Conservation (phyloP, 2,113 vertebrate genomes). For the Sterna hirundo region DNA sequence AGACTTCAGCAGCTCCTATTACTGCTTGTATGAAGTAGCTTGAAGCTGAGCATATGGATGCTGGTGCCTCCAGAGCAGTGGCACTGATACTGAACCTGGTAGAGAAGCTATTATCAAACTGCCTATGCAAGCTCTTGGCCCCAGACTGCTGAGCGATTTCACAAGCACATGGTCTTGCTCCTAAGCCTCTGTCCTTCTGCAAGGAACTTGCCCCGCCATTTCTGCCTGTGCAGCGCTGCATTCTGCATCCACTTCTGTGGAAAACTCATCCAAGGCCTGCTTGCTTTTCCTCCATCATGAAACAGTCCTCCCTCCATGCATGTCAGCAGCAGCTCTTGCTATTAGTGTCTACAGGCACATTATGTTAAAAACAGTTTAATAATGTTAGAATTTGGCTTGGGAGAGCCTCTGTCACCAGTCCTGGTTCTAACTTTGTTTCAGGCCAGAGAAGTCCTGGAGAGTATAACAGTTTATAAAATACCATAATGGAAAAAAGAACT, state of each 20-base stretch:
- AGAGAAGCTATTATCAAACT: background rate
- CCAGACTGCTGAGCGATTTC: background rate
- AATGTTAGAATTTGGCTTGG: background rate
- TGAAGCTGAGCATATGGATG: background rate
- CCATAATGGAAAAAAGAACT: slow-evolving; percentile 47
- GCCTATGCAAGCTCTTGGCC: background rate
- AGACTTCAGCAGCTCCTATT: background rate
- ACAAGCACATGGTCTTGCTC: background rate
- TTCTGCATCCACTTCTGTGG: background rate
- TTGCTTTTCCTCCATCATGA: background rate
- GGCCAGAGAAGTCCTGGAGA: slow-evolving; percentile 29
- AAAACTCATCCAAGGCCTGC: background rate
- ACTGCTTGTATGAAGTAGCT: background rate
- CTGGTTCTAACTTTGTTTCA: background rate
- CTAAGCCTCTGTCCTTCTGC: background rate
- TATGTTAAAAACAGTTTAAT: background rate
- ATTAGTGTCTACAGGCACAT: background rate
- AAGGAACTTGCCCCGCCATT: background rate
- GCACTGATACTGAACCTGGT: background rate
- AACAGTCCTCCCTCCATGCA: background rate
- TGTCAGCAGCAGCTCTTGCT: slow-evolving; percentile 1
- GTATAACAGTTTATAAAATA: slow-evolving; percentile 14
- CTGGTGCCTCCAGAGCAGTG: background rate
- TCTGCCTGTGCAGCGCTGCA: background rate
- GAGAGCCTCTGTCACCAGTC: background rate